Conservation (phyloP, 2,888 invertebrate genomes). For the Leucoptera coffeella region DNA sequence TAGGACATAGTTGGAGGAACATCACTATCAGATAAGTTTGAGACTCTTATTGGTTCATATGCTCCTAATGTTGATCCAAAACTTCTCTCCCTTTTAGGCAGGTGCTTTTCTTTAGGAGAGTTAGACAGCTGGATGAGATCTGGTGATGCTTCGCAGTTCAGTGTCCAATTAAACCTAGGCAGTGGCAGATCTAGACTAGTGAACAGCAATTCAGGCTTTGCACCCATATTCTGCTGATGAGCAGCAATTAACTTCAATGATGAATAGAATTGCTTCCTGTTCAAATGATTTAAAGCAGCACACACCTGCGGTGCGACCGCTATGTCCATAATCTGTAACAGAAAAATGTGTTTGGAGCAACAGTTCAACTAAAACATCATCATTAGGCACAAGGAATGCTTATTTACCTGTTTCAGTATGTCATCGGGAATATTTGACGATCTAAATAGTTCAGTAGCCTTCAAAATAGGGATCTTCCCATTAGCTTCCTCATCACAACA, state of each 20-base stretch:
- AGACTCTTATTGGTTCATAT: constrained; percentile 42
- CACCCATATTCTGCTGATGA: constrained; percentile 66
- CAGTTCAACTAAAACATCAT: neutral
- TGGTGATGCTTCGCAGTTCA: constrained; percentile 38
- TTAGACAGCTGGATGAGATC: constrained; percentile 44
- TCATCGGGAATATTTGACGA: constrained; percentile 72
- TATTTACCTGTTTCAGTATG: constrained; percentile 63
- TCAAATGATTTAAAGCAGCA: constrained; percentile 49
- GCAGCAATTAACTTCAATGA: constrained; percentile 76
- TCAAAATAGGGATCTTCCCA: constrained; percentile 69
- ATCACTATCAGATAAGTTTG: constrained; percentile 47
- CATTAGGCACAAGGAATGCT: constrained; percentile 39
- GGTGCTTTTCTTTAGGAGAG: constrained; percentile 43
- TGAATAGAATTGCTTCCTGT: constrained; percentile 73
- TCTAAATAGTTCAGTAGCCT: constrained; percentile 70
- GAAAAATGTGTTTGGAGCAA: constrained; percentile 32
- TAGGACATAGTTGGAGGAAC: constrained; percentile 33
- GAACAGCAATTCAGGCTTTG: constrained; percentile 61
- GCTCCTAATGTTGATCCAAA: constrained; percentile 37
- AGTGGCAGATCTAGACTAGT: constrained; percentile 59
- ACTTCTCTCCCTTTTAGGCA: constrained; percentile 35
- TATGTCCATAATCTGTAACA: constrained; percentile 56
- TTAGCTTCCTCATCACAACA: constrained; percentile 76
- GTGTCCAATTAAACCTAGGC: constrained; percentile 71
- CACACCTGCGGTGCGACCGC: constrained; percentile 49